These are phyloP conservation scores for Crocodylus rhombifer DNA, from an alignment of 2,797 vertebrate genomes.

Conservation along the genomic window DNA sequence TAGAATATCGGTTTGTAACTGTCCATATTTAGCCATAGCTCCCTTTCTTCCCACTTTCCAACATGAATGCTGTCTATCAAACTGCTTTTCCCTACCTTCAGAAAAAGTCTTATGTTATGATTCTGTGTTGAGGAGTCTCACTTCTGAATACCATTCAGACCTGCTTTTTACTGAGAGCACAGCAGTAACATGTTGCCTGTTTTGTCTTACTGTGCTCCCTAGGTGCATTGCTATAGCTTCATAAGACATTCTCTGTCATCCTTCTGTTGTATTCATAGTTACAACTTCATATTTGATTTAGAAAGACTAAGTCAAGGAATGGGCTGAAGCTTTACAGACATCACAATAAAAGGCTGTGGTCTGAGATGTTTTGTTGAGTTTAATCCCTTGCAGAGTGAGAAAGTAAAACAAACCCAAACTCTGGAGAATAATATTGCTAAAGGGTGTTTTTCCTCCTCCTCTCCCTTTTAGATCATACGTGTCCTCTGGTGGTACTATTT, in stretches of 20 bases:
- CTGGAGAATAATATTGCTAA: not conserved
- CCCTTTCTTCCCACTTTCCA: not conserved
- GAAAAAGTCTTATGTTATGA: not conserved
- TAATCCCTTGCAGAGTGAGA: not conserved
- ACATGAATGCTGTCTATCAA: not conserved
- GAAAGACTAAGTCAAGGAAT: not conserved
- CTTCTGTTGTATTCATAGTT: slow-evolving; percentile 14
- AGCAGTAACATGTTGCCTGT: not conserved
- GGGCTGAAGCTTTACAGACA: not conserved
- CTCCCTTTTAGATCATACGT: slow-evolving; percentile 85
- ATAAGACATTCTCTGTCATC: not conserved
- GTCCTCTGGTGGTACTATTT: slow-evolving; percentile 99
- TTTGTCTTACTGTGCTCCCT: not conserved
- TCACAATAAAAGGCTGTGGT: not conserved
- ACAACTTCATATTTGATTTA: not conserved
- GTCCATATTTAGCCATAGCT: not conserved
- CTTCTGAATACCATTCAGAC: not conserved
- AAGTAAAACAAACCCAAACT: not conserved
- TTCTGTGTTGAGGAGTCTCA: not conserved
- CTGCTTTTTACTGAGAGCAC: not conserved
- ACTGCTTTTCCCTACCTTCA: not conserved
- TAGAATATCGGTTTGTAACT: not conserved
- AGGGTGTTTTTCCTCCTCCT: not conserved
- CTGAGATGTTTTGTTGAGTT: not conserved
- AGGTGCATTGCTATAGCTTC: slow-evolving; percentile 6